Percentiles rank a stretch among this genome's conserved stretches.
Conservation (phyloP, 2,888 invertebrate species). For the Helleia helle region DNA sequence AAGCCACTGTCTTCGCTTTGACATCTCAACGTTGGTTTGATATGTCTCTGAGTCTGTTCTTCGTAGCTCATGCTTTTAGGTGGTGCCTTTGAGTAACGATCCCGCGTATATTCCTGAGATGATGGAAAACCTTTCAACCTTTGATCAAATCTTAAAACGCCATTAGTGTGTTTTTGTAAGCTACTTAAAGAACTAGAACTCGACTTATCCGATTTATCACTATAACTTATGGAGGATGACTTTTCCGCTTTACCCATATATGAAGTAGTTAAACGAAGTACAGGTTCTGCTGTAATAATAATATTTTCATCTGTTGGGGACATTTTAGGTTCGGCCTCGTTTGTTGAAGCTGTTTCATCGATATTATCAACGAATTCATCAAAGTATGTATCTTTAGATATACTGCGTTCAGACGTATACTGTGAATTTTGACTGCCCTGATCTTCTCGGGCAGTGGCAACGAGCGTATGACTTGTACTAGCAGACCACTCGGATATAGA, state of each 20-base stretch:
- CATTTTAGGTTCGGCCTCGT: constrained; percentile 26
- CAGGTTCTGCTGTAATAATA: constrained; percentile 41
- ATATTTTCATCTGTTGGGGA: constrained; percentile 33
- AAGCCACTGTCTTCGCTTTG: constrained; percentile 75
- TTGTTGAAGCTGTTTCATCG: neutral
- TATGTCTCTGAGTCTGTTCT: constrained; percentile 55
- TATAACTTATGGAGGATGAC: constrained; percentile 68
- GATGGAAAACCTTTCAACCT: constrained; percentile 42
- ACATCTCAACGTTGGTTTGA: constrained; percentile 69
- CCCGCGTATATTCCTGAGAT: constrained; percentile 40
- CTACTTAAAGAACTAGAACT: constrained; percentile 68
- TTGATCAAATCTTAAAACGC: constrained; percentile 52
- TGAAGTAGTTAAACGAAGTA: constrained; percentile 44
- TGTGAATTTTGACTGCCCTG: constrained; percentile 24
- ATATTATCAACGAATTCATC: neutral
- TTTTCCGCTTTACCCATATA: constrained; percentile 51
- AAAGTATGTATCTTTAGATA: neutral
- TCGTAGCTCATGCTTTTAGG: constrained; percentile 68
- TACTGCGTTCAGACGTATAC: neutral
- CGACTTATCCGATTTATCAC: constrained; percentile 67
- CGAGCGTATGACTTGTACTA: constrained; percentile 83
- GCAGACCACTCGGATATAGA: constrained; percentile 90
- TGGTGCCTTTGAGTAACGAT: constrained; percentile 51
- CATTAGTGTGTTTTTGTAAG: constrained; percentile 59
- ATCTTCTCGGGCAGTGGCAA: constrained; percentile 75